These are phyloP conservation scores for Trachymyrmex septentrionalis DNA, from an alignment of 1,140 invertebrate species.

Conservation along the genomic window DNA sequence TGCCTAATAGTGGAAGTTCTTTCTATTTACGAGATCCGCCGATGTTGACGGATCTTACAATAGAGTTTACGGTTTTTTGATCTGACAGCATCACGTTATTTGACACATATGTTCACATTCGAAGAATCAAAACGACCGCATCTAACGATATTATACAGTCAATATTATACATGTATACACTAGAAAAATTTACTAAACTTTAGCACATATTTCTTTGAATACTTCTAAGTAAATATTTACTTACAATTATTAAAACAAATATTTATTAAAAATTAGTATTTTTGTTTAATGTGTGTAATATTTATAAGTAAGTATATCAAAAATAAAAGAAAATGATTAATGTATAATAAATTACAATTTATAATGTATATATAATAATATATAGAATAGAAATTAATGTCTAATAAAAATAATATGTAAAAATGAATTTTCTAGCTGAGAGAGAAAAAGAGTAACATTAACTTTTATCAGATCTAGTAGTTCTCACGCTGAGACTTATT, in stretches of 20 bases:
- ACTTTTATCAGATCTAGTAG: not conserved
- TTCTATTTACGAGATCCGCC: constrained; percentile 41
- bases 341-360: not conserved
- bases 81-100: constrained; percentile 2
- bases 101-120: constrained; percentile 15
- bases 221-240: not conserved
- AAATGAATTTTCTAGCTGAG: not conserved
- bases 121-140: not conserved
- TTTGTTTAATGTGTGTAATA: not conserved
- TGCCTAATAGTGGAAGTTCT: constrained; percentile 44
- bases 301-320: not conserved
- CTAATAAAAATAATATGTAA: not conserved
- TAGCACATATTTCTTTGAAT: no score
- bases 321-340: not conserved
- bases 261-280: no score
- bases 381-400: not conserved
- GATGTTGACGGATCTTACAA: constrained; percentile 63
- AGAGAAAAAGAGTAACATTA: not conserved
- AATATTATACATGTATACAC: no score
- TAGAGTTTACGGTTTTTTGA: constrained; percentile 46
- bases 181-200: no score
- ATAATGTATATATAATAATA: not conserved
- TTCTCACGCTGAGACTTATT: constrained; percentile 30
- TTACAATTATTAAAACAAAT: not conserved
- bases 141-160: not conserved